Base-by-base conservation (phyloP, 2,113 vertebrate genomes). In the Climacteris rufus region DNA sequence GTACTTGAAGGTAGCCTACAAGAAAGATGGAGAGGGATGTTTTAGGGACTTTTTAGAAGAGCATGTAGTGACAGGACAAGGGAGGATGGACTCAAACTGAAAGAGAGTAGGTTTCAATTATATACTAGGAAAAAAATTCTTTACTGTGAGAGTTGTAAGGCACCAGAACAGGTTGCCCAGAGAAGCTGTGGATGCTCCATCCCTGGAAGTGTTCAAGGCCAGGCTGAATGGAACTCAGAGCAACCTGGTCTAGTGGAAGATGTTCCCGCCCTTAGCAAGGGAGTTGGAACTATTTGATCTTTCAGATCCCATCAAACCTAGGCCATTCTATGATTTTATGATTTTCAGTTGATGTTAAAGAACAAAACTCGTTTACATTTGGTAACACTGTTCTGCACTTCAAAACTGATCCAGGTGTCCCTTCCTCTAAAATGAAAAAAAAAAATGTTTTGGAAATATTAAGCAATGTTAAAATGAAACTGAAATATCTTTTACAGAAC, bases 211-310 rank as follows among this genome's bases (percentile, higher is more conserved):
- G 60, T 52, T 66, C 20, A 66, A 52, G 15, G 15, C 11, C 37
- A 45, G 9, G 3, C 8, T 59, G 37, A 52, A 59, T 24, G 8
- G 15, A 59, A 24, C 10, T 81, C 0, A 0, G 7, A 82, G 15
- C 28, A 74, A 44, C 3, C 20, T 60, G 37, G 44, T 40, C 45
- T 52, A 66, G 8, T 28, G 33, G 66, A 59, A 59, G 6, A 13
- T 14, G 9, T 39, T 24, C 11, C 22, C 39, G 15, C 9, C 45
- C 50, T 39, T 28, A 45, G 33, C 28, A 75, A 28, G 19, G 35
- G 19, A 27, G 15, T 5, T 59, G 19, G 19, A 59, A 72, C 0
- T 0, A 80, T 25, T 27, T 23, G 15, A 27, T 57, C 15, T 23
- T 42, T 57, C 64, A 44, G 31, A 42, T 50, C 15, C 18, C 33